Base-by-base conservation (phyloP, 2,888 invertebrate species). In the Empis stercorea region DNA sequence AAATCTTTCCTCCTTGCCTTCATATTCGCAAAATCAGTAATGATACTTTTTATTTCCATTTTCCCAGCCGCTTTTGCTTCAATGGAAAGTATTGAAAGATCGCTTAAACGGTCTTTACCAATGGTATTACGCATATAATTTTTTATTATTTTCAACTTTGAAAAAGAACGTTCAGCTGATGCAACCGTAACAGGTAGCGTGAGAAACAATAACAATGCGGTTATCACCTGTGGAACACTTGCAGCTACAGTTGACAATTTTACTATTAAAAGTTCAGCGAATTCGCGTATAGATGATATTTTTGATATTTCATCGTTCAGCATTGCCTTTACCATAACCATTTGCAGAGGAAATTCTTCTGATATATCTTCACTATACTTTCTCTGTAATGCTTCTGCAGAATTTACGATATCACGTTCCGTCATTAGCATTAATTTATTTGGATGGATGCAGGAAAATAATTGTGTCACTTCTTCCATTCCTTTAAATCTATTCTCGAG, bases 171-270 rank as follows among this genome's bases (percentile, higher is more conserved):
- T 38, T 38, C 13, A 38, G 38, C 17, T 38, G 38, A 38, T 43
- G 45, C 45, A 16, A 45, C 34, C 11, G 45, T 48, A 39, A 48
- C 20, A 45, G 45, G 48, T 40, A 48, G 13, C 15, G 13, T 46
- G 13, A 41, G 40, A 37, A 48, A 48, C 32, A 48, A 37, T 14
- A 45, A 23, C 16, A 37, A 45, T 30, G 39, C 37, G 34, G 48
- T 45, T 27, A 44, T 32, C 15, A 48, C 40, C 30, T 48, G 38
- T 38, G 48, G 17, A 44, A 45, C 27, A 15, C 45, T 45, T n/a
- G 38, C 30, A 30, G 32, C 23, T 34, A 16, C 23, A 14, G 41
- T 41, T 34, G 11, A 27, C 23, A 46, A 34, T 17, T 48, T 32
- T 40, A 42, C n/a, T 41, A 46, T 36, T 37, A 46, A 36, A 36